phyloP scores from a whole-genome alignment of 2,888 invertebrate species.

The Crocallis elinguaria region DNA sequence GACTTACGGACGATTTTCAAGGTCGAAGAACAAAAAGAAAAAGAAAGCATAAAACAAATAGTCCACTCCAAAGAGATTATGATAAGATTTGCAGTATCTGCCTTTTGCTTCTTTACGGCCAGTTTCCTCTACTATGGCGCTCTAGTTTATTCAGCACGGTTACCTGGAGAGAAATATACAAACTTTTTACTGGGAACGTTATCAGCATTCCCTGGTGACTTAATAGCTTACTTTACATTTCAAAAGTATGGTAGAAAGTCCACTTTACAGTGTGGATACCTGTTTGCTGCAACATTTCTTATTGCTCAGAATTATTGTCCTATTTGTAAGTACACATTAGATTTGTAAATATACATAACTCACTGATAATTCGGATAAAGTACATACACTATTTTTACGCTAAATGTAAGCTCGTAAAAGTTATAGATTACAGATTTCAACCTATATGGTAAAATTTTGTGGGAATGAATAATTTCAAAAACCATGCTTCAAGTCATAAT shows the following conservation, averaged over 20 bases:
- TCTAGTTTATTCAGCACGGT: conserved; percentile 60
- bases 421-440: too few relatives aligned
- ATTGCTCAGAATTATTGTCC: conserved; percentile 63
- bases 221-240: conserved; percentile 61
- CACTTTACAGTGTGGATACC: conserved; percentile 62
- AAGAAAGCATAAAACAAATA: conserved; percentile 61
- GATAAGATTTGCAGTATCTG: conserved; percentile 59
- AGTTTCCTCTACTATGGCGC: conserved; percentile 71
- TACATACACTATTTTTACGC: too few relatives aligned
- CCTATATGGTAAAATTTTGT: too few relatives aligned
- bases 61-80: conserved; percentile 65
- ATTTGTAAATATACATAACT: too few relatives aligned
- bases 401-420: too few relatives aligned
- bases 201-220: conserved; percentile 69
- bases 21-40: conserved; percentile 59
- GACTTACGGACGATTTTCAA: conserved; percentile 60
- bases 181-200: conserved; percentile 66
- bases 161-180: conserved; percentile 71
- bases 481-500: too few relatives aligned
- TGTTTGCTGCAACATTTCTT: conserved; percentile 58
- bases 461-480: too few relatives aligned
- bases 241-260: conserved; percentile 63
- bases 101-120: conserved; percentile 67
- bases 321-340: conserved; percentile 67
- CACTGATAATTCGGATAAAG: too few relatives aligned